phyloP scores from a whole-genome alignment of 2,888 invertebrate genomes.

The Napeogenes sylphis region DNA sequence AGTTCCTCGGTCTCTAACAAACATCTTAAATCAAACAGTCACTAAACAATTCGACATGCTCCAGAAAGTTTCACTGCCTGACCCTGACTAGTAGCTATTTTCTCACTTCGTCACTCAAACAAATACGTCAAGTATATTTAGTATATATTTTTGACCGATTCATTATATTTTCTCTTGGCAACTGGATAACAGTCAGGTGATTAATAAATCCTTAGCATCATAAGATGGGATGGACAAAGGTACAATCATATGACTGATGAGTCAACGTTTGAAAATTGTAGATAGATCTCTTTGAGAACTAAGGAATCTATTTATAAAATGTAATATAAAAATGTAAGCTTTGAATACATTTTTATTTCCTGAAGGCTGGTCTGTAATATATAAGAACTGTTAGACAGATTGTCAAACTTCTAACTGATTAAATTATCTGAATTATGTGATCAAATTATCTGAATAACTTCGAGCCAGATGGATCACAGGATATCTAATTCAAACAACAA shows the following conservation, averaged over 20 bases:
- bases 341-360: no score
- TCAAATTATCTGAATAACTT: conserved; percentile 10
- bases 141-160: conserved; percentile 19
- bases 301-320: no score
- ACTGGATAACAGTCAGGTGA: conserved; percentile 56
- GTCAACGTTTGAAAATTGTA: background rate
- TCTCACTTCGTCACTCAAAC: conserved; percentile 15
- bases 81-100: conserved; percentile 9
- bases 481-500: conserved; percentile 44
- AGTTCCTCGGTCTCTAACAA: background rate
- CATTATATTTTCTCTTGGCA: conserved; percentile 50
- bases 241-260: background rate
- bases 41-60: conserved; percentile 7
- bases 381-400: no score
- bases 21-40: conserved; percentile 3
- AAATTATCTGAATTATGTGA: background rate
- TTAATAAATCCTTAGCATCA: conserved; percentile 46
- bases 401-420: background rate
- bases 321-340: no score
- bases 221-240: no score
- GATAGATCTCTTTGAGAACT: no score
- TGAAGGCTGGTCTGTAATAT: no score
- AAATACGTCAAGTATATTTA: conserved; percentile 17
- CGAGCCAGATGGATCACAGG: conserved; percentile 37
- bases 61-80: conserved; percentile 6